Evolutionary conservation across 1,140 invertebrate species (phyloP).

Genomic region (Popillia japonica): DNA sequence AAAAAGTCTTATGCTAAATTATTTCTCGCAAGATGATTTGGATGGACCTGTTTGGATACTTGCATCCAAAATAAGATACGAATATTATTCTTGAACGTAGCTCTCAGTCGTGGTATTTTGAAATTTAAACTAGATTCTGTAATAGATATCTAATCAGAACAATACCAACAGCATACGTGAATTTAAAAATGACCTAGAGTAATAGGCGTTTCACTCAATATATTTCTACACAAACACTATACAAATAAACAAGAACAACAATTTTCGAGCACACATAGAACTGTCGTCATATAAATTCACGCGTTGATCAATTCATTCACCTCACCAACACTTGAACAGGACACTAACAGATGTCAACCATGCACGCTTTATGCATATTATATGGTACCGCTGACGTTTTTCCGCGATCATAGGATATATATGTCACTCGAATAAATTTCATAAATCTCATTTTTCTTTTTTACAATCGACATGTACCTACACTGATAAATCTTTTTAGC

Average conservation of each 20-base stretch:
- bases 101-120: no score
- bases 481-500: conserved; percentile 19
- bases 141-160: no score
- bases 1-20: no score
- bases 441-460: conserved; percentile 28
- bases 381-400: background rate
- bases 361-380: conserved; percentile 22
- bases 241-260: background rate
- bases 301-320: background rate
- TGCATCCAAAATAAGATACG: no score
- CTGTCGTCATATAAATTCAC: background rate
- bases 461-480: background rate
- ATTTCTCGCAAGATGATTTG: no score
- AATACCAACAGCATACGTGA: no score
- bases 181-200: no score
- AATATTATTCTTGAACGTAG: no score
- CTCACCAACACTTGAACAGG: background rate
- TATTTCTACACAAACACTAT: no score
- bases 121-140: no score
- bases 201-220: no score
- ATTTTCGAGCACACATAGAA: background rate
- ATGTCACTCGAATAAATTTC: conserved; percentile 23
- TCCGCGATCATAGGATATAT: conserved; percentile 7
- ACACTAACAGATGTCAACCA: conserved; percentile 10
- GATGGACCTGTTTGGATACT: no score